These are phyloP conservation scores for Ctenosaura bakeri DNA, from an alignment of 2,797 vertebrate genomes.

Conservation along the genomic window DNA sequence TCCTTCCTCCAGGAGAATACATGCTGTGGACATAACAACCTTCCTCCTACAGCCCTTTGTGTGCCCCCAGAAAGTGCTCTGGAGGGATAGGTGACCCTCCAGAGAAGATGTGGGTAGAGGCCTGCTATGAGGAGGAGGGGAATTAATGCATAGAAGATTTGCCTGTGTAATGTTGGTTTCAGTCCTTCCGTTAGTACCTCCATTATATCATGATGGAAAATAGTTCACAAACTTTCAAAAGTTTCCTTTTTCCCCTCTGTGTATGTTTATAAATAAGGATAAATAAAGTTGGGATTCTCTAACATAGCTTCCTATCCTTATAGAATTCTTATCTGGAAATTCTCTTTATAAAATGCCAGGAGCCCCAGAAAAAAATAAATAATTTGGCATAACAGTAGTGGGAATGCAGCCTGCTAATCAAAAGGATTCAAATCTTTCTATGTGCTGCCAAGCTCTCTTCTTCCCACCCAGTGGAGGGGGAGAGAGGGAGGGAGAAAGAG, in stretches of 20 bases:
- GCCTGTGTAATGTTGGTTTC: not conserved
- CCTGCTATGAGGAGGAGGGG: not conserved
- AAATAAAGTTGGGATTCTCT: constrained; percentile 53
- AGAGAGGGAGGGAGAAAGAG: constrained; percentile 60
- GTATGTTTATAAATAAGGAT: not conserved
- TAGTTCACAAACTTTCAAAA: constrained; percentile 47
- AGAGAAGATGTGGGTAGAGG: not conserved
- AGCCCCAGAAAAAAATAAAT: constrained; percentile 53
- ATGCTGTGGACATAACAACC: not conserved
- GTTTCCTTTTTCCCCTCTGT: constrained; percentile 42
- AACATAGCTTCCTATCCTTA: constrained; percentile 50
- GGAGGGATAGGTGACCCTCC: not conserved
- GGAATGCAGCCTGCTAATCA: constrained; percentile 75
- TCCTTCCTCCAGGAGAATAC: not conserved
- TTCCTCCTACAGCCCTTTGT: not conserved
- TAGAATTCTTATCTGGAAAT: constrained; percentile 61
- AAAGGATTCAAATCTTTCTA: constrained; percentile 79
- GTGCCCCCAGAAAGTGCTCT: not conserved
- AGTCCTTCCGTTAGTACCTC: not conserved
- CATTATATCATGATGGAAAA: constrained; percentile 25
- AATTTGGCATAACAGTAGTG: constrained; percentile 70
- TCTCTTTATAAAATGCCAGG: constrained; percentile 40
- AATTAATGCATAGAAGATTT: not conserved
- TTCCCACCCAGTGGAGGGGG: constrained; percentile 73
- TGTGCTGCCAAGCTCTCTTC: constrained; percentile 69